phyloP scores from a whole-genome alignment of 2,888 invertebrate genomes.

The Tinea semifulvella region DNA sequence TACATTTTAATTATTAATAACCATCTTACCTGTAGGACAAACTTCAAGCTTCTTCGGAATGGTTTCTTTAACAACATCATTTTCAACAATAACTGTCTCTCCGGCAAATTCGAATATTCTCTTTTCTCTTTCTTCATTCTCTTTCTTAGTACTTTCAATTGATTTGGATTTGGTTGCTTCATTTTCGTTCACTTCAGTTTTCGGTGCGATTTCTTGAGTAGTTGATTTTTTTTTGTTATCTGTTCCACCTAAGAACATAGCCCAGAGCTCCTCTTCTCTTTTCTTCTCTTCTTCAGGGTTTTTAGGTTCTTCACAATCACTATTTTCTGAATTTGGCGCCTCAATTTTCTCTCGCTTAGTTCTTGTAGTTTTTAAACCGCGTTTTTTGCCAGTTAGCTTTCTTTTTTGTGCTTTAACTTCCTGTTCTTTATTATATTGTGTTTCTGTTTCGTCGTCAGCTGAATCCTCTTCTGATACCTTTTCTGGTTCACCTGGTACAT shows the following conservation, averaged over 20 bases:
- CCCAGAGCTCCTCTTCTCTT: slow-evolving; percentile 80
- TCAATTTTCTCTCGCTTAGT: slow-evolving; percentile 26
- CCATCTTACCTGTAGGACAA: slow-evolving; percentile 37
- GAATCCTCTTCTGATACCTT: slow-evolving; percentile 74
- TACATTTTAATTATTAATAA: too few species aligned
- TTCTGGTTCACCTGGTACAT: slow-evolving; percentile 72
- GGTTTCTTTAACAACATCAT: slow-evolving; percentile 48
- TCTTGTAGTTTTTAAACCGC: slow-evolving; percentile 36
- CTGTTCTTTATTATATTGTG: slow-evolving; percentile 60
- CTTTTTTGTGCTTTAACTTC: slow-evolving; percentile 43
- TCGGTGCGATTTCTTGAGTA: slow-evolving; percentile 19
- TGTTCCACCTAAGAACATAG: slow-evolving; percentile 78
- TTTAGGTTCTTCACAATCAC: slow-evolving; percentile 24
- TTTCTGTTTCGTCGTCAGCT: slow-evolving; percentile 68
- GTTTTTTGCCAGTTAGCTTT: slow-evolving; percentile 31
- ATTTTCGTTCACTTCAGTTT: slow-evolving; percentile 20
- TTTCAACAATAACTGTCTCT: slow-evolving; percentile 73
- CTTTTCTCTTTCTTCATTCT: slow-evolving; percentile 66
- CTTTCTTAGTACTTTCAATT: slow-evolving; percentile 24
- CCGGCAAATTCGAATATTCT: slow-evolving; percentile 89
- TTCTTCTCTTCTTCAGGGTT: slow-evolving; percentile 74
- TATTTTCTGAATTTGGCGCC: slow-evolving; percentile 27
- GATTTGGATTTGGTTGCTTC: slow-evolving; percentile 21
- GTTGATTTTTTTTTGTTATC: slow-evolving; percentile 41
- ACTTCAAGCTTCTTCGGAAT: slow-evolving; percentile 32